A percentile compares a stretch with the other conserved stretches of the same genome.
Conservation (phyloP, 2,888 invertebrate species). For the Pandemis corylana region DNA sequence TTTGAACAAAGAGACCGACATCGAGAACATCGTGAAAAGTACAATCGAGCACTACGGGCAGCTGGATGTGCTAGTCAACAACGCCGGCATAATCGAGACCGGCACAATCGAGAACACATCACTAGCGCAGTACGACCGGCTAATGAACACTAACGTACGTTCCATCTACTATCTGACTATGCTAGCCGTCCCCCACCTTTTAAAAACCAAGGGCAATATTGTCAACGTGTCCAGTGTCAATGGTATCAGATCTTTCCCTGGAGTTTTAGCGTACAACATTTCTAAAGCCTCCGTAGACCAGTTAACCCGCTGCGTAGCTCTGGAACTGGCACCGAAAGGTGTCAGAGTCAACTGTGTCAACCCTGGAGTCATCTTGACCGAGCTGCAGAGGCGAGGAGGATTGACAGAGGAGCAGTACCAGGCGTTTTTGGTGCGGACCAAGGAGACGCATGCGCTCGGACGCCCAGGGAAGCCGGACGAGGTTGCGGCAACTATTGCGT, state of each 20-base stretch:
- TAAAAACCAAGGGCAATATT: slow-evolving; percentile 93
- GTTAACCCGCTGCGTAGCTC: slow-evolving; percentile 95
- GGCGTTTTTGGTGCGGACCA: slow-evolving; percentile 92
- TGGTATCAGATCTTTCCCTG: slow-evolving; percentile 95
- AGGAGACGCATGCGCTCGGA: slow-evolving; percentile 96
- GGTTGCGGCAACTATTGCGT: slow-evolving; percentile 95
- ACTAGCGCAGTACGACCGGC: slow-evolving; percentile 93
- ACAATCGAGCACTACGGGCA: slow-evolving; percentile 90
- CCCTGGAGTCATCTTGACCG: slow-evolving; percentile 96
- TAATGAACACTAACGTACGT: slow-evolving; percentile 96
- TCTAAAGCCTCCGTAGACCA: slow-evolving; percentile 98
- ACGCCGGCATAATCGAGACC: slow-evolving; percentile 93
- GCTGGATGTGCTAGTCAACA: slow-evolving; percentile 94
- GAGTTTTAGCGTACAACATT: slow-evolving; percentile 95
- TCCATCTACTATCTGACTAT: slow-evolving; percentile 93
- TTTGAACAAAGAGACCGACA: slow-evolving; percentile 89
- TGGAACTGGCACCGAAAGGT: slow-evolving; percentile 92
- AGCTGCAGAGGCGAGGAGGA: slow-evolving; percentile 94
- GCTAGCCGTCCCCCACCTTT: slow-evolving; percentile 94
- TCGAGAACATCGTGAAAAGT: slow-evolving; percentile 88
- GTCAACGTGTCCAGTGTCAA: slow-evolving; percentile 98
- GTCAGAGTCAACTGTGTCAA: slow-evolving; percentile 96
- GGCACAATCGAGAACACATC: slow-evolving; percentile 94
- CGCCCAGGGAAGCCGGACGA: slow-evolving; percentile 93
- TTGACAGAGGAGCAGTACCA: slow-evolving; percentile 92